phyloP scores from a whole-genome alignment of 2,113 vertebrate species.

The Anguilla japonica region DNA sequence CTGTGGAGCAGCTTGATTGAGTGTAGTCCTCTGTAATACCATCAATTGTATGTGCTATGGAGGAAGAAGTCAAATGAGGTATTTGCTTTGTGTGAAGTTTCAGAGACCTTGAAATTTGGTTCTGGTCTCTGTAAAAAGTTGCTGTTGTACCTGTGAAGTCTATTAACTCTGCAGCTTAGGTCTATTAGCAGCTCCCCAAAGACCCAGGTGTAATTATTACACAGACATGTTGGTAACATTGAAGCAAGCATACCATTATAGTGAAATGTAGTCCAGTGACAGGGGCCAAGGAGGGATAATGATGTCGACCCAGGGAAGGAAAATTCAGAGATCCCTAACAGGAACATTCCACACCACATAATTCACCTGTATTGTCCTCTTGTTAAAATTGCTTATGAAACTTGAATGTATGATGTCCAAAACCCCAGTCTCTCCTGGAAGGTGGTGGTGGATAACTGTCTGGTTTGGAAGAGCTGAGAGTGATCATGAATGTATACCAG shows the following conservation, averaged over 20 bases:
- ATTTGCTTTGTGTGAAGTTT: neutral
- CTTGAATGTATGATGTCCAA: conserved; percentile 17
- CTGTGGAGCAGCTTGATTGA: conserved; percentile 52
- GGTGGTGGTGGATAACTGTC: neutral
- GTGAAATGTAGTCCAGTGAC: conserved; percentile 1
- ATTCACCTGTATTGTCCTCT: conserved; percentile 43
- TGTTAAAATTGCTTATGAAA: conserved; percentile 23
- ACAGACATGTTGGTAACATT: conserved; percentile 1
- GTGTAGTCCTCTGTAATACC: conserved; percentile 47
- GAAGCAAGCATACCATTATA: conserved; percentile 21
- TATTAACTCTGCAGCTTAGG: conserved; percentile 13
- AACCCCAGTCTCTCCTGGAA: neutral
- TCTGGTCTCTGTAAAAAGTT: conserved; percentile 36
- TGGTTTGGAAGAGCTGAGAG: neutral
- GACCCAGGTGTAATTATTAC: conserved; percentile 13
- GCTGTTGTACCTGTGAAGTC: conserved; percentile 10
- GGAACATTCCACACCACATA: conserved; percentile 25
- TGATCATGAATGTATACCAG: neutral
- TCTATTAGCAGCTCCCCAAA: conserved; percentile 17
- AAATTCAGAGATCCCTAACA: neutral
- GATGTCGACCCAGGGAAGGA: conserved; percentile 23
- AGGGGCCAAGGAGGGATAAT: conserved; percentile 29
- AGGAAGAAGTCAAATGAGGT: conserved; percentile 5
- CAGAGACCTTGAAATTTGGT: neutral
- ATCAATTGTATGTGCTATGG: conserved; percentile 33